Base-by-base conservation (phyloP, 23 tunicate species). In the Clavelina lepadiformis region DNA sequence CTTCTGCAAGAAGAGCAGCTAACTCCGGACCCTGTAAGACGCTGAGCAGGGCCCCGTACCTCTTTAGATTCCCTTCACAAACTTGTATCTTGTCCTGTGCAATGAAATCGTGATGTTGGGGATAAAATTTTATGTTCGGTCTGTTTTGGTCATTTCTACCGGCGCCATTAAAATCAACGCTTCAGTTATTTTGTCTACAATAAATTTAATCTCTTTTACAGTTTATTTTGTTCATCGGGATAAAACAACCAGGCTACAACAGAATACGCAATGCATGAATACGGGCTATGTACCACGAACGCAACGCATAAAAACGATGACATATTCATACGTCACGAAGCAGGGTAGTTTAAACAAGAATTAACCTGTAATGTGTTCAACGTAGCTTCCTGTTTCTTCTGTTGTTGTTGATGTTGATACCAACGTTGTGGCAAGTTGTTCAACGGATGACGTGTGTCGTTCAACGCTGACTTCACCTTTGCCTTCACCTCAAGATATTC, bases 331-430 rank as follows among this genome's bases (percentile, higher is more conserved):
- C n/a, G n/a, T n/a, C n/a, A n/a, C n/a, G n/a, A n/a, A n/a, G n/a
- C n/a, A n/a, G n/a, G n/a, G n/a, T n/a, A n/a, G n/a, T n/a, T n/a
- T n/a, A n/a, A n/a, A n/a, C n/a, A n/a, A n/a, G n/a, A n/a, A n/a
- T n/a, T n/a, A n/a, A 89, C 97, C 65, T 89, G 89, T 26, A 89
- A 11, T 15, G 69, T 45, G 54, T 68, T 70, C n/a, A 89, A 33
- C 3, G 85, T 71, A 7, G 54, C 50, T 24, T 75, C 89, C 20
- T 55, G 57, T 56, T 89, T 75, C 55, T 28, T 58, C 63, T 81
- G 88, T 64, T 89, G 89, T 58, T 68, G 74, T 35, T 56, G 61
- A 59, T 81, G 74, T 63, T 79, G 92, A 5, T 60, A 24, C 85
- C 85, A 82, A 38, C 92, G 38, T 37, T 82, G 72, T 3, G 78